Conservation (phyloP, 1,140 invertebrate genomes). For the Drosophila erecta region DNA sequence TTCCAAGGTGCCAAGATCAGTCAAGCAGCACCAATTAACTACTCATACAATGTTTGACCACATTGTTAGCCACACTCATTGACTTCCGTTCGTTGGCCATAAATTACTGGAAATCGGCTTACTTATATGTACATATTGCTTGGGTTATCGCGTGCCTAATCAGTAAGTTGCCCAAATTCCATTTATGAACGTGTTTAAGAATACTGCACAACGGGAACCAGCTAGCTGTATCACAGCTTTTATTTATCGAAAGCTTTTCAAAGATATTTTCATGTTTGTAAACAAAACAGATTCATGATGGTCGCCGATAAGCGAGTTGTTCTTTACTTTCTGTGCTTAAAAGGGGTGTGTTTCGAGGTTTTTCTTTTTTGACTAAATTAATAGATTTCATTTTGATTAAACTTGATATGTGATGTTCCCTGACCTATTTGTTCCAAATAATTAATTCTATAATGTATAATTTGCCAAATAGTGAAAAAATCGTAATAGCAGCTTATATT, state of each 20-base stretch:
- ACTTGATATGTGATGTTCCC: too few species aligned
- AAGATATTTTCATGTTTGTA: constrained; percentile 25
- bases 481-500: too few species aligned
- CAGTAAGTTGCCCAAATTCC: constrained; percentile 39
- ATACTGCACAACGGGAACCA: constrained; percentile 3
- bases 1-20: constrained; percentile 9
- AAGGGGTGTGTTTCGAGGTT: constrained; percentile 17
- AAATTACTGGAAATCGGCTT: constrained; percentile 30
- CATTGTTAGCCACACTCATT: constrained; percentile 20
- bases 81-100: constrained; percentile 38
- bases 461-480: too few species aligned
- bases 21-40: constrained; percentile 55
- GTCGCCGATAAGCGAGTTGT: not conserved
- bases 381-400: not conserved
- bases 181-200: constrained; percentile 17
- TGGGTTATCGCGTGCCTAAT: constrained; percentile 45
- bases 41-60: constrained; percentile 5
- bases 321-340: constrained; percentile 1
- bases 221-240: constrained; percentile 21
- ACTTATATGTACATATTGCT: not conserved
- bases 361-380: constrained; percentile 6
- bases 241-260: constrained; percentile 18
- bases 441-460: too few species aligned
- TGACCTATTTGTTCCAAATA: too few species aligned
- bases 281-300: constrained; percentile 2